These are phyloP conservation scores for Hyposoter dolosus DNA, from an alignment of 2,888 invertebrate species.

Conservation along the genomic window DNA sequence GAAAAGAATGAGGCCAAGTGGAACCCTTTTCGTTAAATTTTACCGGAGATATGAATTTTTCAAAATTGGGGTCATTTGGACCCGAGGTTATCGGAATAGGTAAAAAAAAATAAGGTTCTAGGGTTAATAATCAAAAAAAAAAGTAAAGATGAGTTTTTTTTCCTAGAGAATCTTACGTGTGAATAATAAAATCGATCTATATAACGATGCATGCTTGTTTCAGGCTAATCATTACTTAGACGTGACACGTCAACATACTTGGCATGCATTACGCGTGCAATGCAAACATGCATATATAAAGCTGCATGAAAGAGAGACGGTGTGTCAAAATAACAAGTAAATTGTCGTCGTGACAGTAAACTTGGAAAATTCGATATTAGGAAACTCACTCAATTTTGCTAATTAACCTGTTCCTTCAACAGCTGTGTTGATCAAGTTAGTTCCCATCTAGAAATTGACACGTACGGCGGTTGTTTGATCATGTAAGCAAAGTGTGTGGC, in stretches of 20 bases:
- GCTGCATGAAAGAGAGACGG: not conserved
- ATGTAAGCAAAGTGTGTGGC: constrained; percentile 1
- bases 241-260: constrained; percentile 81
- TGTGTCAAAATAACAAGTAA: constrained; percentile 71
- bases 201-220: constrained; percentile 38
- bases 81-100: no score
- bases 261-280: constrained; percentile 78
- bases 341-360: constrained; percentile 76
- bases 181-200: not conserved
- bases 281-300: constrained; percentile 32
- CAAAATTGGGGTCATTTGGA: no score
- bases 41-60: no score
- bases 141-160: not conserved
- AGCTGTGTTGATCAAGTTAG: not conserved
- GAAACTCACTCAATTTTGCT: constrained; percentile 45
- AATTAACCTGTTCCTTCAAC: constrained; percentile 18
- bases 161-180: not conserved
- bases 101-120: no score
- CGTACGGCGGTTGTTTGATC: constrained; percentile 35
- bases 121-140: no score
- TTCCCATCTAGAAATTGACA: not conserved
- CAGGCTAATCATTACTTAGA: constrained; percentile 73
- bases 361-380: constrained; percentile 76
- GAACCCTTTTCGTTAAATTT: no score
- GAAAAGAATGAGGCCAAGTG: no score